Percentiles rank a stretch among this genome's conserved stretches.
These are phyloP conservation scores for Rhyacichthys aspro DNA, from an alignment of 2,797 vertebrate species.

Conservation along the genomic window DNA sequence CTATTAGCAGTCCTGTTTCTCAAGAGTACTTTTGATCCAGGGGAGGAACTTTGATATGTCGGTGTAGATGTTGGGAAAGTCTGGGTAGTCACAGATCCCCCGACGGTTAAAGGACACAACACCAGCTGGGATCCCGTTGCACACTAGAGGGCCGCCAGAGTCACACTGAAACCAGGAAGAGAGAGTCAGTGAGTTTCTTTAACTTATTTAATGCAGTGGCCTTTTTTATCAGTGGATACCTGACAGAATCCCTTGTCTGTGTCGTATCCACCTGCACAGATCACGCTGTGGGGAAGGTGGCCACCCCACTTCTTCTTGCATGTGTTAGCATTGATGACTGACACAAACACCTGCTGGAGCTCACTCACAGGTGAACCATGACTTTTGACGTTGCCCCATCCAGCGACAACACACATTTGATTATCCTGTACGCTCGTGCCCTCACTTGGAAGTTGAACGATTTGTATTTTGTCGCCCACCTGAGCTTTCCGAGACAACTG, in stretches of 20 bases:
- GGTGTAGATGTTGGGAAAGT: constrained; percentile 72
- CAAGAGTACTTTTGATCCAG: constrained; percentile 58
- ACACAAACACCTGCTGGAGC: constrained; percentile 38
- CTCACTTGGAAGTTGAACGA: constrained; percentile 12
- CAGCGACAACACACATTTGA: constrained; percentile 31
- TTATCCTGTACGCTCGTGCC: background rate
- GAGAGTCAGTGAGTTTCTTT: accelerated
- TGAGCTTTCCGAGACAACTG: constrained; percentile 11
- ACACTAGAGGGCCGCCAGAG: constrained; percentile 76
- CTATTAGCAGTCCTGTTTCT: background rate
- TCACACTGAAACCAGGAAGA: constrained; percentile 60
- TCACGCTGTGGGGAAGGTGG: constrained; percentile 15
- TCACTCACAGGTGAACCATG: accelerated
- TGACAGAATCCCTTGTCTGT: constrained; percentile 51
- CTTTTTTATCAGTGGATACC: background rate
- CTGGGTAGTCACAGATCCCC: constrained; percentile 22
- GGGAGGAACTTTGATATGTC: constrained; percentile 52
- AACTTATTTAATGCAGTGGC: background rate
- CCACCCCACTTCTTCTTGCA: constrained; percentile 23
- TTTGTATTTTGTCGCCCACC: background rate
- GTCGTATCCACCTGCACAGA: constrained; percentile 61
- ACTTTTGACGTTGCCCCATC: constrained; percentile 24
- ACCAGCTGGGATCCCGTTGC: constrained; percentile 49
- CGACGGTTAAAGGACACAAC: constrained; percentile 63
- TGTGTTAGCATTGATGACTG: background rate